Conservation (phyloP, 2,888 invertebrate species). For the Nephrotoma appendiculata region DNA sequence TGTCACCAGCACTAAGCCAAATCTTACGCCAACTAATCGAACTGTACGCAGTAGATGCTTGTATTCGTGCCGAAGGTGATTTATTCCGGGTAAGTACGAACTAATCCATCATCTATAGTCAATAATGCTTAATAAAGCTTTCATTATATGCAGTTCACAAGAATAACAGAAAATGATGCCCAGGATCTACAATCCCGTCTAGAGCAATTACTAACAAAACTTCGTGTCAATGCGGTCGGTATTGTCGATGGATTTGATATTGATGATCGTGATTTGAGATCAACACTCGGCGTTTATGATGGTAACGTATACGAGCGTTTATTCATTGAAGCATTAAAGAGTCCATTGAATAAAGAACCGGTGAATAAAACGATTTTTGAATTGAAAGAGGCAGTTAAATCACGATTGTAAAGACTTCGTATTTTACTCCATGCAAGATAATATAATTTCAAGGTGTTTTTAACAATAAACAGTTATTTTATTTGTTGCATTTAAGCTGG, state of each 20-base stretch:
- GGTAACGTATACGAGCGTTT: slow-evolving; percentile 73
- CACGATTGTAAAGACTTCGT: neutral
- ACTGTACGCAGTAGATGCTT: slow-evolving; percentile 63
- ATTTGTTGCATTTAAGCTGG: too few relatives aligned
- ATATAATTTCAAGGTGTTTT: too few relatives aligned
- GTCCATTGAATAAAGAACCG: slow-evolving; percentile 54
- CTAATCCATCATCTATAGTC: neutral
- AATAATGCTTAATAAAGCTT: neutral
- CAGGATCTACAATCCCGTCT: slow-evolving; percentile 48
- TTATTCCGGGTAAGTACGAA: slow-evolving; percentile 51
- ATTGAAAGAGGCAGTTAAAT: neutral
- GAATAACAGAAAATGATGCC: slow-evolving; percentile 23
- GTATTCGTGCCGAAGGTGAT: slow-evolving; percentile 60
- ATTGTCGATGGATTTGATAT: slow-evolving; percentile 87
- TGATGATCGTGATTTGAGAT: slow-evolving; percentile 58
- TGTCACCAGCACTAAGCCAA: slow-evolving; percentile 43
- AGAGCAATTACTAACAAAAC: slow-evolving; percentile 48
- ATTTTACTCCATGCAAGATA: too few relatives aligned
- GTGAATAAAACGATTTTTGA: neutral
- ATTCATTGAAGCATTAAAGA: slow-evolving; percentile 63
- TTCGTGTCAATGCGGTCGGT: slow-evolving; percentile 79
- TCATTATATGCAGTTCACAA: slow-evolving; percentile 23
- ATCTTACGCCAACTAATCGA: slow-evolving; percentile 59
- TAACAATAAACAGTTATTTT: too few relatives aligned
- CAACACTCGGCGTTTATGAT: slow-evolving; percentile 67